Conservation (phyloP, 2,797 vertebrate species). For the Rhinophrynus dorsalis region DNA sequence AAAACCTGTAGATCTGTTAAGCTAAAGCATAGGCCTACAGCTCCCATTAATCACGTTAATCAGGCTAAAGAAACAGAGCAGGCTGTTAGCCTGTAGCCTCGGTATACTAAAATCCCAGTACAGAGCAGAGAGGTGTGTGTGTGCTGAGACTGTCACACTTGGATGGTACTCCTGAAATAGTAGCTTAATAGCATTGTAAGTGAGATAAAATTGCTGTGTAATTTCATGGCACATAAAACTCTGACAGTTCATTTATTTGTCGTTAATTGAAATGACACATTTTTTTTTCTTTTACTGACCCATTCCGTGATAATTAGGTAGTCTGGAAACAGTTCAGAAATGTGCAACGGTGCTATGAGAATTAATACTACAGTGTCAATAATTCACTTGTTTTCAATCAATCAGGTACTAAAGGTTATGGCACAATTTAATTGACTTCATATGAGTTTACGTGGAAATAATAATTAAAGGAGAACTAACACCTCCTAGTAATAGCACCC, state of each 20-base stretch:
- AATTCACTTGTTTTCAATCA: neutral
- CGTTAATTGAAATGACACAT: conserved; percentile 42
- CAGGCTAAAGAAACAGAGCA: neutral
- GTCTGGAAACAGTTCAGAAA: conserved; percentile 1
- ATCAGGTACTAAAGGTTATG: neutral
- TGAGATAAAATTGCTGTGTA: conserved; percentile 37
- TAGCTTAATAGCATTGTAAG: conserved; percentile 35
- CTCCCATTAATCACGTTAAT: neutral
- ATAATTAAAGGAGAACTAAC: too few species aligned
- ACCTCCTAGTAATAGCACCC: too few species aligned
- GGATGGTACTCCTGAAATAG: conserved; percentile 20
- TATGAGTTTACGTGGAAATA: neutral
- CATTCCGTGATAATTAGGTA: conserved; percentile 21
- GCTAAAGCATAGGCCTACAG: neutral
- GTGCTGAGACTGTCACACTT: conserved; percentile 28
- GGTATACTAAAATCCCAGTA: neutral
- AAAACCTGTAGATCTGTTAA: too few species aligned
- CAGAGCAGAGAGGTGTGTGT: conserved; percentile 23
- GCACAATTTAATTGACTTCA: neutral
- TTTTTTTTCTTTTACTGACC: conserved; percentile 23
- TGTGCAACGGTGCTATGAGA: neutral
- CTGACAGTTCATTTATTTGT: conserved; percentile 41
- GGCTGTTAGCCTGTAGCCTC: neutral
- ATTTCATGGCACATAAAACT: conserved; percentile 48
- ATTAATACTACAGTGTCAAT: neutral